phyloP scores from a whole-genome alignment of 2,113 vertebrate species.

The Gymnobelideus leadbeateri region DNA sequence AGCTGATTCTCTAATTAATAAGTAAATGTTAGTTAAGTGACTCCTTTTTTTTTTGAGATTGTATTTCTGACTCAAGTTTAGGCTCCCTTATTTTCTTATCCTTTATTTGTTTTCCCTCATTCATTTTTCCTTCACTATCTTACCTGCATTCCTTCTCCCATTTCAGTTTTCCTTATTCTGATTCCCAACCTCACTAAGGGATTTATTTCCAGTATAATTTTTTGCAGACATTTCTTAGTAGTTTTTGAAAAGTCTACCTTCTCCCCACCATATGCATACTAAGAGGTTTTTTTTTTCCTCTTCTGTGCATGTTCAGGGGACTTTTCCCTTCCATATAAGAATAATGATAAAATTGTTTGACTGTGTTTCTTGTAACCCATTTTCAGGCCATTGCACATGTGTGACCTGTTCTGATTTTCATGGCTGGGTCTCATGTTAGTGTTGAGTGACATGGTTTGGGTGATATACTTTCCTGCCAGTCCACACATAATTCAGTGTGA shows the following conservation, averaged over 20 bases:
- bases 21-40: not conserved
- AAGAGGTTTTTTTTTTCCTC: not conserved
- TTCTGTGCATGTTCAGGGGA: not conserved
- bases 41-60: slow-evolving; percentile 31
- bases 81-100: slow-evolving; percentile 8
- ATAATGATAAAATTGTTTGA: slow-evolving; percentile 35
- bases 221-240: slow-evolving; percentile 18
- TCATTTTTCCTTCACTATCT: slow-evolving; percentile 14
- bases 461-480: slow-evolving; percentile 68
- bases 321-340: slow-evolving; percentile 28
- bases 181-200: slow-evolving; percentile 16
- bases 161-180: slow-evolving; percentile 40
- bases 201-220: slow-evolving; percentile 54
- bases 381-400: slow-evolving; percentile 40
- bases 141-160: not conserved
- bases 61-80: slow-evolving; percentile 41
- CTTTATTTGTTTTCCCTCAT: slow-evolving; percentile 32
- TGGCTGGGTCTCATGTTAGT: slow-evolving; percentile 53
- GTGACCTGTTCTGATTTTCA: slow-evolving; percentile 62
- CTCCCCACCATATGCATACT: not conserved
- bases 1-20: slow-evolving; percentile 1
- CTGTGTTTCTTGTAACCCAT: slow-evolving; percentile 43
- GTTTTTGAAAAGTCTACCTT: slow-evolving; percentile 26
- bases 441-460: slow-evolving; percentile 68
- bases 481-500: slow-evolving; percentile 60